phyloP scores from a whole-genome alignment of 2,797 vertebrate species.

The Sarcoramphus papa region DNA sequence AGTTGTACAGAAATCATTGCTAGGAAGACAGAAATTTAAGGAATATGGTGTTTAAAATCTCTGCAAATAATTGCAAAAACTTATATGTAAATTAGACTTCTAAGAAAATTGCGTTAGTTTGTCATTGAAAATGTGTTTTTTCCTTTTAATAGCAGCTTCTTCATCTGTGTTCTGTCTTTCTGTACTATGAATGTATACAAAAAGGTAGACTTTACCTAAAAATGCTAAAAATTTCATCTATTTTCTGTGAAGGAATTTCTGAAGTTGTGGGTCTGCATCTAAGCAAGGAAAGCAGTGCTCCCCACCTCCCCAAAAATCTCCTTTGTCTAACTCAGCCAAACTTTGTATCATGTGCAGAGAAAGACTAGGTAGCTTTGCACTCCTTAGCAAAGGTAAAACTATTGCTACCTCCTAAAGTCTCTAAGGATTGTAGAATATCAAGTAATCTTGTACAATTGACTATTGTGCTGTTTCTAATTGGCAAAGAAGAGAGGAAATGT shows the following conservation, averaged over 20 bases:
- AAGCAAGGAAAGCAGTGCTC: background rate
- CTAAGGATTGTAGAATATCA: background rate
- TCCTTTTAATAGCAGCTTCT: background rate
- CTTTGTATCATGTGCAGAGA: background rate
- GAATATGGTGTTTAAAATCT: background rate
- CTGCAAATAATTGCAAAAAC: background rate
- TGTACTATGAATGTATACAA: background rate
- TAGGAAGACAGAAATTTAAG: background rate
- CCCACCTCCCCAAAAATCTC: background rate
- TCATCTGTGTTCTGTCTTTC: background rate
- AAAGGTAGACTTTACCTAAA: background rate
- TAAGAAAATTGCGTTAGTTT: background rate
- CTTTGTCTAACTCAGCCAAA: background rate
- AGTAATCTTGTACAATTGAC: background rate
- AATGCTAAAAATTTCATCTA: background rate
- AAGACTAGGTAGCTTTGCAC: background rate
- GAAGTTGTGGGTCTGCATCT: background rate
- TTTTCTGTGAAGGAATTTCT: background rate
- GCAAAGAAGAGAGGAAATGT: background rate
- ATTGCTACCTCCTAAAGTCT: background rate
- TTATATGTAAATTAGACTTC: background rate
- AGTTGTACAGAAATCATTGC: background rate
- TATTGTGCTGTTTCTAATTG: background rate
- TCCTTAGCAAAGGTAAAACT: background rate
- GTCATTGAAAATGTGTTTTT: background rate